Evolutionary conservation across 2,113 vertebrate genomes (phyloP).

Genomic region (Harpagus bidentatus): DNA sequence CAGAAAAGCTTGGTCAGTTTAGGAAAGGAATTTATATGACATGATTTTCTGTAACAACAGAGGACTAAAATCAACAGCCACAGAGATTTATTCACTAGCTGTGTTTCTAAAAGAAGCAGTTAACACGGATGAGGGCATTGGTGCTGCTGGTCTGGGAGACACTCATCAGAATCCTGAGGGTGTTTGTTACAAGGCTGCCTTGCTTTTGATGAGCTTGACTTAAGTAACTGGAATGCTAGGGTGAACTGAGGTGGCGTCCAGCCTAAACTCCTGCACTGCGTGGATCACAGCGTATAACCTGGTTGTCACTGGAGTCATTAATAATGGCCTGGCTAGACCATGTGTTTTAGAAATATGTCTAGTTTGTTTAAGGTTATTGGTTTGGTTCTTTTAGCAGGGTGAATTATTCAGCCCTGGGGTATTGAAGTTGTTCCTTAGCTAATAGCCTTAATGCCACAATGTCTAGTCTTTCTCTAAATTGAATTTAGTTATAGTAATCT

Average conservation of each 20-base stretch:
- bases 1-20: not conserved
- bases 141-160: not conserved
- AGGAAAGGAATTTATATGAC: not conserved
- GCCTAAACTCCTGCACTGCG: not conserved
- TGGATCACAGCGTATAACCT: not conserved
- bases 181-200: not conserved
- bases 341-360: not conserved
- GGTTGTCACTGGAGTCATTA: not conserved
- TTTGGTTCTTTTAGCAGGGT: not conserved
- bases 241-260: not conserved
- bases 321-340: not conserved
- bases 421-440: not conserved
- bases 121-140: not conserved
- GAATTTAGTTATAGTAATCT: not conserved
- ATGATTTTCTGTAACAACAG: not conserved
- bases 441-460: not conserved
- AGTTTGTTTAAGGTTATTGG: not conserved
- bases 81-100: not conserved
- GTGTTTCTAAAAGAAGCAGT: not conserved
- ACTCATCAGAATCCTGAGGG: not conserved
- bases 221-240: not conserved
- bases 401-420: not conserved
- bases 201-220: not conserved
- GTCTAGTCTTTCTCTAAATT: not conserved
- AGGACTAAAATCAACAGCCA: not conserved